These are phyloP conservation scores for Agriopis aurantiaria DNA, from an alignment of 2,888 invertebrate species.

Conservation along the genomic window DNA sequence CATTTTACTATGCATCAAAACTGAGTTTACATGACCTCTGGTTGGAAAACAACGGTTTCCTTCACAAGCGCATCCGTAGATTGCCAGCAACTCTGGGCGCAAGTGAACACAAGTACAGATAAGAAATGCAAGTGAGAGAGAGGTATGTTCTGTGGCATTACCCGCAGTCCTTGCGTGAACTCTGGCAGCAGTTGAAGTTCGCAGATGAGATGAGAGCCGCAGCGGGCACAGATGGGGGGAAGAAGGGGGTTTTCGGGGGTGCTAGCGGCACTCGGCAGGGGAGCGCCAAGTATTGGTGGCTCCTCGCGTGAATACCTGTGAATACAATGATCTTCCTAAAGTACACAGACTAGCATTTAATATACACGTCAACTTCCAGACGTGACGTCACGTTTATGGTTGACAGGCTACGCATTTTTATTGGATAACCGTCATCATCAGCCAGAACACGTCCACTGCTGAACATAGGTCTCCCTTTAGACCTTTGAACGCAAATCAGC, in stretches of 20 bases:
- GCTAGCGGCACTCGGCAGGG: constrained; percentile 80
- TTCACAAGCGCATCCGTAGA: constrained; percentile 88
- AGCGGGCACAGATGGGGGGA: constrained; percentile 87
- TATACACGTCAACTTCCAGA: too few species aligned
- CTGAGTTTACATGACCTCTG: constrained; percentile 84
- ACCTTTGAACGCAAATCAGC: too few species aligned
- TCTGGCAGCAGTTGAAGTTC: constrained; percentile 95
- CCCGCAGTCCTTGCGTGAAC: constrained; percentile 89
- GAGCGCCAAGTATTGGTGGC: constrained; percentile 90
- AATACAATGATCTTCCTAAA: not conserved
- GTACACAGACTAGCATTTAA: too few species aligned
- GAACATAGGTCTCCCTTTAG: too few species aligned
- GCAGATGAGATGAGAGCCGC: constrained; percentile 90
- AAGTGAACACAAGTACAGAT: constrained; percentile 94
- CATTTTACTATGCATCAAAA: too few species aligned
- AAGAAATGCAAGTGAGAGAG: constrained; percentile 91
- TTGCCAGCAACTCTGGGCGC: constrained; percentile 94
- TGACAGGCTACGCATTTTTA: too few species aligned
- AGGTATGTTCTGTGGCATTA: constrained; percentile 83
- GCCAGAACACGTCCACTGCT: too few species aligned
- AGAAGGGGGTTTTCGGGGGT: constrained; percentile 65
- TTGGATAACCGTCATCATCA: too few species aligned
- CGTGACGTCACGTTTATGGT: too few species aligned
- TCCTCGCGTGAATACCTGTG: constrained; percentile 91
- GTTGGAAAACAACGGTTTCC: constrained; percentile 92